phyloP scores from a whole-genome alignment of 2,888 invertebrate genomes.

The Pollenia labialis region DNA sequence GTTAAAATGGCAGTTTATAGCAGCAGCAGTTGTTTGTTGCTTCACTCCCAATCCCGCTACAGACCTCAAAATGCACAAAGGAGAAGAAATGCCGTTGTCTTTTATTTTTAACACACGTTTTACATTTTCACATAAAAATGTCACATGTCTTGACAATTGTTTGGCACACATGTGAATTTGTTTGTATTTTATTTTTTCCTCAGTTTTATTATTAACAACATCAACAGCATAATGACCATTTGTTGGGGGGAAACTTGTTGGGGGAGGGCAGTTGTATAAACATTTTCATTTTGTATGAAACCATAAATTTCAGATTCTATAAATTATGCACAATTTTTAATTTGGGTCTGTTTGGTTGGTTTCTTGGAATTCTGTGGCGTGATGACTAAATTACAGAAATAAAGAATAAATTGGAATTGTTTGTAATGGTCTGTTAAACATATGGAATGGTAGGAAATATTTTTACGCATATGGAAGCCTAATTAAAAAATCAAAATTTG shows the following conservation, averaged over 20 bases:
- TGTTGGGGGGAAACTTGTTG: neutral
- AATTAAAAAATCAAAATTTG: no score
- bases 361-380: constrained; percentile 36
- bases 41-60: neutral
- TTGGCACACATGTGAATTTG: constrained; percentile 65
- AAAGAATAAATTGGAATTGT: constrained; percentile 14
- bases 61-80: constrained; percentile 1
- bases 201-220: constrained; percentile 1
- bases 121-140: constrained; percentile 73
- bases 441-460: constrained; percentile 15
- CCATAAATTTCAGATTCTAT: constrained; percentile 60
- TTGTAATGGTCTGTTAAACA: neutral
- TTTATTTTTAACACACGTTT: constrained; percentile 45
- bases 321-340: constrained; percentile 51
- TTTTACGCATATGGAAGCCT: neutral
- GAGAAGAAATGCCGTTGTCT: constrained; percentile 62
- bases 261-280: constrained; percentile 38
- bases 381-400: constrained; percentile 1
- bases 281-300: constrained; percentile 24
- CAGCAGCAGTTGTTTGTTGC: constrained; percentile 12
- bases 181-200: constrained; percentile 45
- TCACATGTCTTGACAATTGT: constrained; percentile 73
- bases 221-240: neutral
- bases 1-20: constrained; percentile 48
- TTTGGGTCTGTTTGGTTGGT: constrained; percentile 51